Base-by-base conservation (phyloP, 1,140 invertebrate genomes). In the Battus philenor region DNA sequence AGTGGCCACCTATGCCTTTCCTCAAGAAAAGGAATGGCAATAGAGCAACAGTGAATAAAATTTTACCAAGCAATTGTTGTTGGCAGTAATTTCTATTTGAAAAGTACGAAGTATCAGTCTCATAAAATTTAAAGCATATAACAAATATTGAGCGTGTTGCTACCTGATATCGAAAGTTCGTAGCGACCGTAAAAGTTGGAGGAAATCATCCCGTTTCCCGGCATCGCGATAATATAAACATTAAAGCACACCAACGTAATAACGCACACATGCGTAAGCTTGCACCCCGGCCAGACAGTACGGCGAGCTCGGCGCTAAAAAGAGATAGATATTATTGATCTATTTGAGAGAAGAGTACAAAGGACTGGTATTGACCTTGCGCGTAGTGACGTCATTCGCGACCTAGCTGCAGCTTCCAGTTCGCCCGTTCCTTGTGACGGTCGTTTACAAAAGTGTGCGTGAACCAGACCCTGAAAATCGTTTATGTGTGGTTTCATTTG, bases 281-380 rank as follows among this genome's bases (percentile, higher is more conserved):
- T 76, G 74, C 74, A 78, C 49, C 59, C 59, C 64, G 61, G 61
- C 63, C 68, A 81, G 70, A 78, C 75, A 50, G 57, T 54, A 52
- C 50, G 73, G 50, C 68, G 64, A 74, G 71, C 66, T 68, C 54
- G 49, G 32, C 15, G 15, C 44, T 17, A 13, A 57, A 79, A 15
- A 18, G 60, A 52, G 66, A 79, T 27, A 49, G 34, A 31, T 13
- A 15, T 52, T 10, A 7, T 16, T 7, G 2, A 15, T 20, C 13
- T 13, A 18, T 12, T 31, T 10, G 34, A 4, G 26, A 43, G 54
- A 65, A 15, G 33, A 64, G 53, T 4, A 31, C 41, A 39, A 34
- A 43, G 30, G 33, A 52, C 73, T 81, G 79, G 63, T 83, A 83
- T 83, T 83, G 79, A 83, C 77, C 79, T 83, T 83, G 76, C 59